Percentiles rank a stretch among this genome's conserved stretches.
phyloP scores from a whole-genome alignment of 2,113 vertebrate genomes.

The Laticauda colubrina region DNA sequence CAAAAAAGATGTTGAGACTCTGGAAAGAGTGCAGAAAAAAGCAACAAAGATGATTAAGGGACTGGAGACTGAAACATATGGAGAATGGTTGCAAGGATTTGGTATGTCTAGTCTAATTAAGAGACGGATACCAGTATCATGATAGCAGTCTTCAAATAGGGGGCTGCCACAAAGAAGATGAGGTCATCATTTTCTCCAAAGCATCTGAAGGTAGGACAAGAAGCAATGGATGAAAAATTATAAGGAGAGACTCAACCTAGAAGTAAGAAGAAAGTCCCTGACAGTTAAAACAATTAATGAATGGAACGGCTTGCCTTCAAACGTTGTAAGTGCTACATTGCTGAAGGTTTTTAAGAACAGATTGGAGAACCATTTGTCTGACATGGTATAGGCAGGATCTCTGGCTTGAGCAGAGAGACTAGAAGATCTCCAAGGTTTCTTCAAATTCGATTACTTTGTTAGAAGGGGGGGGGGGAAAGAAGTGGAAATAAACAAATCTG shows the following conservation, averaged over 20 bases:
- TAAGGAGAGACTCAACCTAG: neutral
- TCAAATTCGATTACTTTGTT: neutral
- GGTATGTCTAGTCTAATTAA: too few relatives aligned
- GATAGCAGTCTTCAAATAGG: neutral
- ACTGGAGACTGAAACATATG: too few relatives aligned
- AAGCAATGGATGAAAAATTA: neutral
- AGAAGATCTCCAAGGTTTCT: neutral
- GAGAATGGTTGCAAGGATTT: too few relatives aligned
- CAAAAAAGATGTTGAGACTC: too few relatives aligned
- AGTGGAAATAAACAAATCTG: neutral
- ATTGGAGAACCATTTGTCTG: neutral
- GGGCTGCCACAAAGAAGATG: neutral
- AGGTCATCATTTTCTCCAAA: neutral
- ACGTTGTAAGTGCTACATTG: neutral
- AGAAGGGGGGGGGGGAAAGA: neutral
- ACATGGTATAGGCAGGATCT: neutral
- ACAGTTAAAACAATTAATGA: neutral
- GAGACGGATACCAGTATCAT: too few relatives aligned
- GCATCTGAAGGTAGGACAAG: neutral
- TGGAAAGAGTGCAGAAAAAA: too few relatives aligned
- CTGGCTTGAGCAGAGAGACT: neutral
- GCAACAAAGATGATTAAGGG: too few relatives aligned
- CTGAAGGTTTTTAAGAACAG: neutral
- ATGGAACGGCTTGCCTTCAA: too few relatives aligned
- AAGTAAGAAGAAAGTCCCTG: neutral